Evolutionary conservation across 2,797 vertebrate species (phyloP), one percentile per base, ranked within the genome.

Genomic region (Phalloptychus januarius): DNA sequence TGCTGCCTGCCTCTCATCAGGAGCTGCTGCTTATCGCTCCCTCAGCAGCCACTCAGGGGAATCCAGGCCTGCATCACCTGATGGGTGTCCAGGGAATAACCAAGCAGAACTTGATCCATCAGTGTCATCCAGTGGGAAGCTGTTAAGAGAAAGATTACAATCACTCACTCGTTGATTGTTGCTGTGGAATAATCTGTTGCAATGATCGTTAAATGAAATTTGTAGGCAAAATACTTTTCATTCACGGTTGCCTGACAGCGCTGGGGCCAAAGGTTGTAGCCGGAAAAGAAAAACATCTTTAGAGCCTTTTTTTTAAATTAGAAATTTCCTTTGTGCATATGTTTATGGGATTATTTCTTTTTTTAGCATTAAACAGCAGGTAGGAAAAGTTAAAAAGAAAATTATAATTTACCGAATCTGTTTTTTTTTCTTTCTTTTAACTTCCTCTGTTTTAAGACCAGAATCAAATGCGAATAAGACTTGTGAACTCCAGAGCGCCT

Each of bases 21-120:
- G 16, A 13, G 1, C 11, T 36, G 67, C 15, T 72, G 58, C 86
- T 92, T 93, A 93, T 94, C 90, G 82, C 75, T 44, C 20, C 52
- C 69, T 79, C 25, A 42, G 44, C 89, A 89, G 83, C 63, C 36
- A 84, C 88, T 79, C 82, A 52, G 36, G 70, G 73, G 76, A 84
- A 52, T 31, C 48, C 71, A 52, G 63, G 18, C 65, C 23, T n/a
- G 52, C 11, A 58, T 52, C 74, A 69, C 46, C 77, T 81, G 71
- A 90, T 86, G 74, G 72, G 56, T 28, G 31, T 61, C 81, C 56
- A 38, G 79, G 85, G 84, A 87, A 71, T 79, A 79, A 79, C 83
- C 81, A 79, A 72, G 78, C 45, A 70, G n/a, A 45, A 71, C 69
- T 75, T 18, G 71, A 5, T 86, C 69, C 36, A 78, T 40, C 25